phyloP scores from a whole-genome alignment of 2,797 vertebrate species.

The Cynodonichthys magdalenae region DNA sequence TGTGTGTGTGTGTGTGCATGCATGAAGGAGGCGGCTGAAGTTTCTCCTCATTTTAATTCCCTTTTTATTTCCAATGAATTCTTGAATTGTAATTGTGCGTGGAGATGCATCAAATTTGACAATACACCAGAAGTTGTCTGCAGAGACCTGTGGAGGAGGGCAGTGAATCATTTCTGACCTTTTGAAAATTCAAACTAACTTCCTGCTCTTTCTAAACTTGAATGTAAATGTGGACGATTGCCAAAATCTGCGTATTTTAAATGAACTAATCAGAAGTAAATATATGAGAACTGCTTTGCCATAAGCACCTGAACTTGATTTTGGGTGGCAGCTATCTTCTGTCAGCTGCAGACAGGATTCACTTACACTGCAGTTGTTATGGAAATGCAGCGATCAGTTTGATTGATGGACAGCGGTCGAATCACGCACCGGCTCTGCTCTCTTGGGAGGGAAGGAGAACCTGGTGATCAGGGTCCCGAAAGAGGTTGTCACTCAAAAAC shows the following conservation, averaged over 20 bases:
- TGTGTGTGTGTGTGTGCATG: slow-evolving; percentile 23
- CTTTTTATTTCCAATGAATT: slow-evolving; percentile 37
- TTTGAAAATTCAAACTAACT: not conserved
- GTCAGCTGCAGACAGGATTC: slow-evolving; percentile 14
- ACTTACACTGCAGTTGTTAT: slow-evolving; percentile 46
- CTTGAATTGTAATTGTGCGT: slow-evolving; percentile 30
- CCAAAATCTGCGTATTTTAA: slow-evolving; percentile 9
- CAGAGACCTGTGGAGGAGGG: slow-evolving; percentile 11
- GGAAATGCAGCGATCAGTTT: slow-evolving; percentile 28
- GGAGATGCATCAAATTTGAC: slow-evolving; percentile 30
- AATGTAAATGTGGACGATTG: not conserved
- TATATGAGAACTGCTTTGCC: slow-evolving; percentile 6
- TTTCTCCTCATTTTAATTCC: slow-evolving; percentile 12
- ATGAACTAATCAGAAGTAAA: slow-evolving; percentile 29
- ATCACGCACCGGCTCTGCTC: slow-evolving; percentile 14
- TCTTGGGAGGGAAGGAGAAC: slow-evolving; percentile 23
- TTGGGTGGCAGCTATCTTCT: slow-evolving; percentile 13
- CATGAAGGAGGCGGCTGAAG: slow-evolving; percentile 17
- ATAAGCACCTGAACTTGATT: slow-evolving; percentile 20
- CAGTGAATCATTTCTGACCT: slow-evolving; percentile 11
- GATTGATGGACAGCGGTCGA: slow-evolving; percentile 45
- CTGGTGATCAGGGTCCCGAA: slow-evolving; percentile 31
- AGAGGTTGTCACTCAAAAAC: slow-evolving; percentile 51
- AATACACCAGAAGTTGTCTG: slow-evolving; percentile 12
- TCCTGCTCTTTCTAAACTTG: slow-evolving; percentile 8